Conservation (phyloP, 2,888 invertebrate species). For the Drosophila ochracea region DNA sequence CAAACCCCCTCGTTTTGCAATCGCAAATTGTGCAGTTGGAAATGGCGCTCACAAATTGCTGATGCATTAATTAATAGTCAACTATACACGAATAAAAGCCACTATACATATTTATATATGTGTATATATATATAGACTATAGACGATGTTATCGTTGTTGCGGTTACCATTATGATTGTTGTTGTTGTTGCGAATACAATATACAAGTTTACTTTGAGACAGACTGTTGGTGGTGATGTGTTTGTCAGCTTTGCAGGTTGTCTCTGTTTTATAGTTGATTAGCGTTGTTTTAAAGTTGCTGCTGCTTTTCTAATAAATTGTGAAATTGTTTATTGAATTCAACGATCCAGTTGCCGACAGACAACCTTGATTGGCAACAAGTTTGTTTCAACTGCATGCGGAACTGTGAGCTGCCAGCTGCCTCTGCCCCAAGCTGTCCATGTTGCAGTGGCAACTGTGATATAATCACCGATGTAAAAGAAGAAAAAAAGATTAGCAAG, state of each 20-base stretch:
- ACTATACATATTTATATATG: slow-evolving; percentile 6
- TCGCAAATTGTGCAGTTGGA: slow-evolving; percentile 22
- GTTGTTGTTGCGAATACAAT: slow-evolving; percentile 39
- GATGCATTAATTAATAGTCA: slow-evolving; percentile 64
- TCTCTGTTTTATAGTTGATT: slow-evolving; percentile 12
- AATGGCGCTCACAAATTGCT: slow-evolving; percentile 51
- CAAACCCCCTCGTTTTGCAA: slow-evolving; percentile 13
- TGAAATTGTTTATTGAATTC: slow-evolving; percentile 54
- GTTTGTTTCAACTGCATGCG: slow-evolving; percentile 57
- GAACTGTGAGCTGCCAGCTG: slow-evolving; percentile 53
- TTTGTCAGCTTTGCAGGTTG: slow-evolving; percentile 11
- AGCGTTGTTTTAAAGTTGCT: slow-evolving; percentile 17
- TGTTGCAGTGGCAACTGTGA: slow-evolving; percentile 48
- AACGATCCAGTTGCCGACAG: slow-evolving; percentile 43
- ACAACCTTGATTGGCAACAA: slow-evolving; percentile 45
- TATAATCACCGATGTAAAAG: slow-evolving; percentile 39
- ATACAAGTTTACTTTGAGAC: slow-evolving; percentile 40
- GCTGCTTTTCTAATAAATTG: slow-evolving; percentile 54
- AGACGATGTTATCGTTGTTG: slow-evolving; percentile 16
- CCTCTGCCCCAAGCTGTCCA: slow-evolving; percentile 18
- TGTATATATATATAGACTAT: slow-evolving; percentile 1
- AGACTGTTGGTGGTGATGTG: slow-evolving; percentile 17
- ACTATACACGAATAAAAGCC: slow-evolving; percentile 22
- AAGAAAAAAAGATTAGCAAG: not conserved
- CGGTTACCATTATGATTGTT: slow-evolving; percentile 21